Evolutionary conservation across 2,888 invertebrate species (phyloP).

Genomic region (Tyria jacobaeae): DNA sequence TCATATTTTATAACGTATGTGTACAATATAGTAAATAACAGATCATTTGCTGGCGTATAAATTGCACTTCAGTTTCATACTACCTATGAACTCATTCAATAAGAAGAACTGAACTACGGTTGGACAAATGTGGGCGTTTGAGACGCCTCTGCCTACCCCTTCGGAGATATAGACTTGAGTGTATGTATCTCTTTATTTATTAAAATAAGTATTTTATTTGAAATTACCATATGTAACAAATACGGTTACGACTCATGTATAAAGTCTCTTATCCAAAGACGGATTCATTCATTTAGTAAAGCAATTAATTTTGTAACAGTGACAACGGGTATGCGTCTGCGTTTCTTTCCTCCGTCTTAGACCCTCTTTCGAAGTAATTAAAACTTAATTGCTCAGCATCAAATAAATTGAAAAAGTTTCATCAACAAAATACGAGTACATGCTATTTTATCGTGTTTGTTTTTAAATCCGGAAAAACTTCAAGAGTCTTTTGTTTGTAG

Average conservation of each 20-base stretch:
- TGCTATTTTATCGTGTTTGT: conserved; percentile 11
- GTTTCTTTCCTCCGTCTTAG: conserved; percentile 31
- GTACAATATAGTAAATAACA: no score
- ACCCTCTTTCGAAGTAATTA: conserved; percentile 52
- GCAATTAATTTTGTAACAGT: conserved; percentile 39
- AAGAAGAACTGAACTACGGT: no score
- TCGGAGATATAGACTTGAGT: no score
- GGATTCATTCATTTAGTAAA: conserved; percentile 37
- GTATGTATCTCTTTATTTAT: no score
- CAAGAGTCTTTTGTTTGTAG: conserved; percentile 18
- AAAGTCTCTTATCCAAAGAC: conserved; percentile 5
- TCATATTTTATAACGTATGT: no score
- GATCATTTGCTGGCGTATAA: no score
- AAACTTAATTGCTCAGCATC: conserved; percentile 55
- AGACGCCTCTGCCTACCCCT: no score
- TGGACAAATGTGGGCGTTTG: no score
- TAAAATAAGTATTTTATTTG: no score
- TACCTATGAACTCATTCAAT: no score
- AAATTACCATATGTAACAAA: no score
- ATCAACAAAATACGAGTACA: conserved; percentile 27
- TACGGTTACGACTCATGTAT: background rate
- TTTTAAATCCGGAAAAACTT: conserved; percentile 6
- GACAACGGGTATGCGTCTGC: conserved; percentile 20
- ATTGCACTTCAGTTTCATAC: no score
- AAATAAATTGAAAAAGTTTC: conserved; percentile 65